These are phyloP conservation scores for Dasypolia templi DNA, from an alignment of 2,888 invertebrate species.

Conservation along the genomic window DNA sequence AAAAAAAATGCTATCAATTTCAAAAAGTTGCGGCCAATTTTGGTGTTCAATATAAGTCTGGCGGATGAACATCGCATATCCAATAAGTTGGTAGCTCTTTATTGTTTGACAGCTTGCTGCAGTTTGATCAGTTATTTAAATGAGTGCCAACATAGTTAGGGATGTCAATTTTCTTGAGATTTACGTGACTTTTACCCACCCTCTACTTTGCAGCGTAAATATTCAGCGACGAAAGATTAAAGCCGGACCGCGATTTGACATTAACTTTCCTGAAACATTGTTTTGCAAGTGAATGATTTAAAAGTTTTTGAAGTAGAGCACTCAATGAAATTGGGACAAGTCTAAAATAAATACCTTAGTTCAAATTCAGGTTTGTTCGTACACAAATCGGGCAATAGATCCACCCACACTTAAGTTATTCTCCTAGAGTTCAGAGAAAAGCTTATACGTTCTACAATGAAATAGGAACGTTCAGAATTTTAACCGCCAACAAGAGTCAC, in stretches of 20 bases:
- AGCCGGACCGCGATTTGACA: constrained; percentile 52
- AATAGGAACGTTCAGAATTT: neutral
- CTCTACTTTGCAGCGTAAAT: constrained; percentile 66
- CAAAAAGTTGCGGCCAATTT: constrained; percentile 74
- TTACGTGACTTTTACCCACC: constrained; percentile 75
- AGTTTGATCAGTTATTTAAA: constrained; percentile 87
- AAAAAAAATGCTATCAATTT: constrained; percentile 71
- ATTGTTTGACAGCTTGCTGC: constrained; percentile 81
- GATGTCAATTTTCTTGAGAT: constrained; percentile 82
- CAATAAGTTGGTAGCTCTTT: constrained; percentile 78
- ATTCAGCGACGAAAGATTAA: constrained; percentile 70
- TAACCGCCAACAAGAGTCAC: neutral
- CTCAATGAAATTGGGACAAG: neutral
- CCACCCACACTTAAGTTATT: neutral
- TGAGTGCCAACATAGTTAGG: constrained; percentile 82
- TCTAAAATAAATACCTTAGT: neutral
- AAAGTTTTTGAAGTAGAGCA: neutral
- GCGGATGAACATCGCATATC: constrained; percentile 78
- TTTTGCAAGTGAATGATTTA: constrained; percentile 11
- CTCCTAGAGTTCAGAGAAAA: neutral
- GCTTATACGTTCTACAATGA: neutral
- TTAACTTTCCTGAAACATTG: constrained; percentile 26
- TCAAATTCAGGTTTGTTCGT: neutral
- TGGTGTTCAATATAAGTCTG: constrained; percentile 77
- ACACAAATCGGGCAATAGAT: too few species aligned